Base-by-base conservation (phyloP, 1,140 invertebrate species). In the Anastrepha obliqua region DNA sequence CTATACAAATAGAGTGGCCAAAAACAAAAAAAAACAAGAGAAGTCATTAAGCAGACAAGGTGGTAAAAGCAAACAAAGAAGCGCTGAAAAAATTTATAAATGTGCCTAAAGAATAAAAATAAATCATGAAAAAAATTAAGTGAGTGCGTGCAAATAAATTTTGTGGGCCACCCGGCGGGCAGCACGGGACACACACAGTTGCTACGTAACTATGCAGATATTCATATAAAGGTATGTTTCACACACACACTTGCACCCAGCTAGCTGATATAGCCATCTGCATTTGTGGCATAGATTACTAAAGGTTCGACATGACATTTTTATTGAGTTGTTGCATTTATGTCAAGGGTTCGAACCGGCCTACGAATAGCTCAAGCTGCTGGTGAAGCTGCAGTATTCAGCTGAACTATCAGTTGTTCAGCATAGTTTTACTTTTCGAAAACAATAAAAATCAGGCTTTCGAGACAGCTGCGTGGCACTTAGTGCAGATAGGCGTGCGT, bases 241-340 rank as follows among this genome's bases (percentile, higher is more conserved):
- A 29, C 29, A 20, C n/a, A 65, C 62, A 65, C 20, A 6, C 0
- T 4, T 2, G 70, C 39, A 2, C 44, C 3, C 39, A 74, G 70
- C 70, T 29, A 42, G 44, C 74, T 9, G 47, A 81, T 62, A 15
- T 17, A 62, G 47, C 74, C 74, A 81, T 81, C 74, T 81, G 74
- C 74, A 29, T 81, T 81, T 81, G 44, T 55, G 47, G 17, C 74
- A 55, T 9, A 7, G 47, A 58, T 81, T 42, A 81, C 74, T 20
- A 11, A 29, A 39, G n/a, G n/a, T 9, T 17, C 70, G 20, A 39
- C 74, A 44, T 81, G 74, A 81, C 74, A 81, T 81, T 81, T 51
- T 81, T 81, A 81, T 81, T 81, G 74, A 81, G 74, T 81, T 81
- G 74, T 81, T 81, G 42, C 74, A 81, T 81, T 81, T 81, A 29